Evolutionary conservation across 1,140 invertebrate genomes (phyloP).

Genomic region (Aphaenogaster floridana): DNA sequence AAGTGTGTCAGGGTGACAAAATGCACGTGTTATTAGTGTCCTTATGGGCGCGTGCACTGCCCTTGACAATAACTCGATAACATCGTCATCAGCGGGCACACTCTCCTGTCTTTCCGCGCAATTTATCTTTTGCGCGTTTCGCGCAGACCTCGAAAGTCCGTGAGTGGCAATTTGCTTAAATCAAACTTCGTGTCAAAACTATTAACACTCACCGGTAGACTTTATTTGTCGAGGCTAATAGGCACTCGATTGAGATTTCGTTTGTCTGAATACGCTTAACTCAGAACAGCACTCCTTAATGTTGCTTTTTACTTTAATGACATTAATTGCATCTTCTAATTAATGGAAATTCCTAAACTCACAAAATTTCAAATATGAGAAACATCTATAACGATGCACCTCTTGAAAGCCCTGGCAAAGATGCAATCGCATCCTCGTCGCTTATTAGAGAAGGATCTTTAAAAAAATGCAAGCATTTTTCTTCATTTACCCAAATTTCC

Average conservation of each 20-base stretch:
- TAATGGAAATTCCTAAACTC: neutral
- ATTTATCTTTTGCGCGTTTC: slow-evolving; percentile 78
- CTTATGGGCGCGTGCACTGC: slow-evolving; percentile 66
- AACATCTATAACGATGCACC: neutral
- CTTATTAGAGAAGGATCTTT: neutral
- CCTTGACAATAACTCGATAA: slow-evolving; percentile 74
- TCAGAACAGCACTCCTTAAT: neutral
- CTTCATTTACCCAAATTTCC: neutral
- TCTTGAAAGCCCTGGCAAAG: neutral
- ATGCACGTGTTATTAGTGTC: slow-evolving; percentile 68
- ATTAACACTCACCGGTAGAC: slow-evolving; percentile 57
- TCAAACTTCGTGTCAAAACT: slow-evolving; percentile 74
- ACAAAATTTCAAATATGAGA: neutral
- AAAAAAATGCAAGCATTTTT: neutral
- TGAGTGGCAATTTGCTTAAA: slow-evolving; percentile 78
- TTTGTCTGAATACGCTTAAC: slow-evolving; percentile 32
- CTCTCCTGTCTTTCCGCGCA: slow-evolving; percentile 73
- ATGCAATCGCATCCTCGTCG: neutral
- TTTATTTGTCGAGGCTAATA: slow-evolving; percentile 74
- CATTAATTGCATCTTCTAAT: slow-evolving; percentile 10
- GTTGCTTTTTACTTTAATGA: slow-evolving; percentile 6
- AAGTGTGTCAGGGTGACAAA: slow-evolving; percentile 76
- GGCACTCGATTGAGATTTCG: slow-evolving; percentile 68
- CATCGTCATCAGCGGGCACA: slow-evolving; percentile 42
- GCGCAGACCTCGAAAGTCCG: slow-evolving; percentile 75